These are phyloP conservation scores for Maconellicoccus hirsutus DNA, from an alignment of 1,140 invertebrate genomes.

Conservation along the genomic window DNA sequence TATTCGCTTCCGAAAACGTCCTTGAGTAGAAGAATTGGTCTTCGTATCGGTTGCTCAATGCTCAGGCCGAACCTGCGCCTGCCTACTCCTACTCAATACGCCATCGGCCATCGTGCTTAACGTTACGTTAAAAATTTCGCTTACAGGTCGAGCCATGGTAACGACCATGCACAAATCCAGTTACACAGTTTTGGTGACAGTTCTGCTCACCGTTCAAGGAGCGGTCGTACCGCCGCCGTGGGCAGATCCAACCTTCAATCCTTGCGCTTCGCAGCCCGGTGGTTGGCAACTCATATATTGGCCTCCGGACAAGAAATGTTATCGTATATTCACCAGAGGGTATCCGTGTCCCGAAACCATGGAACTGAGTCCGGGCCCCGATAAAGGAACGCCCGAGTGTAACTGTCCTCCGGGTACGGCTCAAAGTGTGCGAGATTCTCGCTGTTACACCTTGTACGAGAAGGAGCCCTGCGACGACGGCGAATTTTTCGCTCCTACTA, in stretches of 20 bases:
- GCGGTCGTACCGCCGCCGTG: conserved; percentile 68
- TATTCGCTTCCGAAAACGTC: too few relatives aligned
- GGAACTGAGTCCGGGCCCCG: conserved; percentile 54
- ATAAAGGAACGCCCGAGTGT: conserved; percentile 53
- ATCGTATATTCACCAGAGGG: conserved; percentile 66
- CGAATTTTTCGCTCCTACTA: conserved; percentile 53
- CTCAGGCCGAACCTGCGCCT: too few relatives aligned
- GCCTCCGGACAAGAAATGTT: conserved; percentile 67
- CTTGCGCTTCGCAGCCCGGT: conserved; percentile 58
- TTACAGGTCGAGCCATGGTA: background rate
- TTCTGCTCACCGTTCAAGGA: conserved; percentile 26
- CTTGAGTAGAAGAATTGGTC: too few relatives aligned
- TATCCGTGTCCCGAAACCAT: conserved; percentile 69
- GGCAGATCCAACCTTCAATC: conserved; percentile 66
- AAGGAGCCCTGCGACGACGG: conserved; percentile 53
- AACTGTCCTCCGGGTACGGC: conserved; percentile 64
- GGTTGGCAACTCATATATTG: conserved; percentile 76
- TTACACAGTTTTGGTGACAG: conserved; percentile 22
- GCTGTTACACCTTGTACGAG: conserved; percentile 58
- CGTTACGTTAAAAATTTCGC: background rate
- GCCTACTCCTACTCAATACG: too few relatives aligned
- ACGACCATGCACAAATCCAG: background rate
- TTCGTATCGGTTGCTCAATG: too few relatives aligned
- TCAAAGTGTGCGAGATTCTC: conserved; percentile 40
- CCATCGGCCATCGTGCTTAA: too few relatives aligned